These are phyloP conservation scores for Diloba caeruleocephala DNA, from an alignment of 2,888 invertebrate genomes.

Conservation along the genomic window DNA sequence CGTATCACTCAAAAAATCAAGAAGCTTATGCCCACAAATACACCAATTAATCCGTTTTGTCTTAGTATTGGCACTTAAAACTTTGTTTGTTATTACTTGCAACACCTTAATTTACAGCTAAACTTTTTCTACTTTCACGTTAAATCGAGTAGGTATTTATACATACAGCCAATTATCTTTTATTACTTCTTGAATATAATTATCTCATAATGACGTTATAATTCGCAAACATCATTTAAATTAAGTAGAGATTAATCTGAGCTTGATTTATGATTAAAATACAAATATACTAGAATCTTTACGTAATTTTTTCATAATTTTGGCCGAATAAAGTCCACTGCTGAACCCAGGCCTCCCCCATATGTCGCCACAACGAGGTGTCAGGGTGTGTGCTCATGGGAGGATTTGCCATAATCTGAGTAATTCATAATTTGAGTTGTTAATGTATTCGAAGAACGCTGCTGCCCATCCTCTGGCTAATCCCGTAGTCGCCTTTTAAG, in stretches of 20 bases:
- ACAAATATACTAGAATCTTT: not conserved
- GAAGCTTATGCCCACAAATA: slow-evolving; percentile 8
- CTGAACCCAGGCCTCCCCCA: too few relatives aligned
- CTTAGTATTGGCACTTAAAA: slow-evolving; percentile 18
- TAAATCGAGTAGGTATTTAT: slow-evolving; percentile 35
- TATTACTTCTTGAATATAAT: slow-evolving; percentile 34
- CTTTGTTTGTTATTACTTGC: slow-evolving; percentile 43
- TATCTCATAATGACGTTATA: slow-evolving; percentile 10
- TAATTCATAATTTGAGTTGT: too few relatives aligned
- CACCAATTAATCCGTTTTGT: not conserved
- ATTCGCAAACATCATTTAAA: slow-evolving; percentile 23
- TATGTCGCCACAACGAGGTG: too few relatives aligned
- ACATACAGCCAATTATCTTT: slow-evolving; percentile 52
- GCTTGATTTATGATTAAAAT: slow-evolving; percentile 12
- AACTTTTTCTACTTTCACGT: slow-evolving; percentile 57
- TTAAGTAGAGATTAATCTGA: slow-evolving; percentile 8
- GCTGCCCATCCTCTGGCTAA: too few relatives aligned
- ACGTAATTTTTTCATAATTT: not conserved
- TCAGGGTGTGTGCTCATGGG: too few relatives aligned
- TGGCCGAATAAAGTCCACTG: too few relatives aligned
- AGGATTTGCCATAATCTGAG: too few relatives aligned
- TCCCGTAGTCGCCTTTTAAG: too few relatives aligned
- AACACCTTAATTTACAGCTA: slow-evolving; percentile 52
- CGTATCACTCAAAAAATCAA: slow-evolving; percentile 3
- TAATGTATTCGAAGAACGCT: too few relatives aligned